A percentile compares a stretch with the other conserved stretches of the same genome.
Conservation (phyloP, 2,888 invertebrate genomes). For the Rhogogaster chlorosoma region DNA sequence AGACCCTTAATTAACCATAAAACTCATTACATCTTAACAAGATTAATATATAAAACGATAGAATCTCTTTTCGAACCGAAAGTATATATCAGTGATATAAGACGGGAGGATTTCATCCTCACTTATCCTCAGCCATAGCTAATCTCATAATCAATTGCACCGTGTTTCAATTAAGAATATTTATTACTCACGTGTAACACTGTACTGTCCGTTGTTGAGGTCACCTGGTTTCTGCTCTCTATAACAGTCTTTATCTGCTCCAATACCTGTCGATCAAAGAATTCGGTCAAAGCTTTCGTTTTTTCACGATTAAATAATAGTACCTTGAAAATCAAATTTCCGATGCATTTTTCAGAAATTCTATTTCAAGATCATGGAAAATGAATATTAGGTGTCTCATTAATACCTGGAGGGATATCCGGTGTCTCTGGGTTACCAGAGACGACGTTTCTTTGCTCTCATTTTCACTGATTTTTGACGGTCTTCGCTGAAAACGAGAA, state of each 20-base stretch:
- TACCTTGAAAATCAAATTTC: neutral
- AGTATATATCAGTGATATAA: neutral
- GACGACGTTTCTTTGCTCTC: conserved; percentile 70
- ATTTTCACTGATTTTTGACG: conserved; percentile 68
- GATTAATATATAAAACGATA: neutral
- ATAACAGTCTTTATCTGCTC: conserved; percentile 76
- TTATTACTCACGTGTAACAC: conserved; percentile 68
- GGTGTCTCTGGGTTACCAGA: conserved; percentile 69
- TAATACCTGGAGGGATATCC: conserved; percentile 73
- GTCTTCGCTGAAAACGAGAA: conserved; percentile 66
- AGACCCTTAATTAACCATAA: neutral
- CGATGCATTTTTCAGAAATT: neutral
- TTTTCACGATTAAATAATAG: neutral
- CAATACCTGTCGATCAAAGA: conserved; percentile 67
- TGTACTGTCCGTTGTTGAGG: conserved; percentile 65
- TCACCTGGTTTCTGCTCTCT: conserved; percentile 74
- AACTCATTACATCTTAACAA: neutral
- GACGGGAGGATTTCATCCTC: neutral
- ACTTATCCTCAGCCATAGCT: neutral
- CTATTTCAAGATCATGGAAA: neutral
- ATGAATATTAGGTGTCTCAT: conserved; percentile 47
- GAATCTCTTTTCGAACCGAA: neutral
- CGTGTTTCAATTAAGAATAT: neutral
- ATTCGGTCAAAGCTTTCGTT: conserved; percentile 50
- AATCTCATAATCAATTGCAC: neutral